phyloP scores from a whole-genome alignment of 2,888 invertebrate genomes.

The Stenotaenia linearis region DNA sequence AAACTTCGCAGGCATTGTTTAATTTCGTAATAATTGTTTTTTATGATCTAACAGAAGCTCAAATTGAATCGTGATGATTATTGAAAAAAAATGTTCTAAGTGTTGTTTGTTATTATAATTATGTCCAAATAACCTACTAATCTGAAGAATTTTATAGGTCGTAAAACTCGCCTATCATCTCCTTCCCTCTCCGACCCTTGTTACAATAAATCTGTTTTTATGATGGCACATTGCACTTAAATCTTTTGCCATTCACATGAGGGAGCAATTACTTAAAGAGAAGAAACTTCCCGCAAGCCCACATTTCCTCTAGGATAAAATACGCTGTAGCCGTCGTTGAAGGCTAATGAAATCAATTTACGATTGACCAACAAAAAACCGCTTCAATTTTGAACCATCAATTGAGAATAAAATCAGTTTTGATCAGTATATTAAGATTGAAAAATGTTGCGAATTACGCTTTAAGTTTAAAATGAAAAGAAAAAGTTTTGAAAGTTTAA shows the following conservation, averaged over 20 bases:
- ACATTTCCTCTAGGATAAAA: conserved; percentile 12
- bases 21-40: no score
- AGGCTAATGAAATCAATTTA: conserved; percentile 22
- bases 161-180: conserved; percentile 27
- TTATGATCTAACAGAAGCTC: neutral
- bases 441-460: no score
- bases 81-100: neutral
- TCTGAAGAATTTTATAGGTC: conserved; percentile 14
- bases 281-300: conserved; percentile 26
- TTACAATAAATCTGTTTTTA: conserved; percentile 28
- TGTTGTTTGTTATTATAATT: conserved; percentile 27
- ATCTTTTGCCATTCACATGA: conserved; percentile 26
- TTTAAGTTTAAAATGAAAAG: neutral
- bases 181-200: conserved; percentile 22
- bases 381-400: neutral
- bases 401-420: neutral
- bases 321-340: neutral
- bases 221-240: conserved; percentile 24
- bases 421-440: neutral
- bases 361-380: neutral
- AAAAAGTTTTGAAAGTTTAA: neutral
- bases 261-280: conserved; percentile 26
- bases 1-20: no score
- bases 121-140: conserved; percentile 26
- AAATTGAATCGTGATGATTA: neutral